Evolutionary conservation across 1,140 invertebrate genomes (phyloP).

Genomic region (Achroia grisella): DNA sequence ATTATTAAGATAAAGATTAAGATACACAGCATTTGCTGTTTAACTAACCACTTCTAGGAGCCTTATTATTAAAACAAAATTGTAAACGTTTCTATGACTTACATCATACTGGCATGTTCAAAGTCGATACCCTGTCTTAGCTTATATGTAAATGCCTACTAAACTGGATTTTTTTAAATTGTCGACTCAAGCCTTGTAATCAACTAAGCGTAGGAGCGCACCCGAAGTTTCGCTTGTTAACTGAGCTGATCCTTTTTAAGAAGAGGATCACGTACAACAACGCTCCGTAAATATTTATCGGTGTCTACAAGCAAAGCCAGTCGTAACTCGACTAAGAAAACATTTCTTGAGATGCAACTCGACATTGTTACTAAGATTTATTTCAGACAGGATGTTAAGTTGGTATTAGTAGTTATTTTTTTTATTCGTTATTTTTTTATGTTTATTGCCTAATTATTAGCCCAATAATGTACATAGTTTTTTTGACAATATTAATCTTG

Average conservation of each 20-base stretch:
- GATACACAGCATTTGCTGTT: too few relatives aligned
- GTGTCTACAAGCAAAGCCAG: neutral
- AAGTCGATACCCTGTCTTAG: too few relatives aligned
- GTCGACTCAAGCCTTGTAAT: constrained; percentile 9
- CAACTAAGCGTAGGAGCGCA: constrained; percentile 12
- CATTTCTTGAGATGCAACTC: constrained; percentile 5
- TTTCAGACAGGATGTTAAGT: constrained; percentile 1
- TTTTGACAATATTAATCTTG: too few relatives aligned
- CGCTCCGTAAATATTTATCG: constrained; percentile 40
- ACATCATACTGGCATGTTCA: too few relatives aligned
- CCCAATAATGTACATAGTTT: too few relatives aligned
- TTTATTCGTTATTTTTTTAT: too few relatives aligned
- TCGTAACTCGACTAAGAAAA: constrained; percentile 11
- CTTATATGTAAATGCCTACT: neutral
- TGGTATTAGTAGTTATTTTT: too few relatives aligned
- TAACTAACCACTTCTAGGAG: too few relatives aligned
- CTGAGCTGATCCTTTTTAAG: constrained; percentile 6
- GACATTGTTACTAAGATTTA: constrained; percentile 5
- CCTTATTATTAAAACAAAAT: too few relatives aligned
- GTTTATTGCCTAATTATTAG: too few relatives aligned
- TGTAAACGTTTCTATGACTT: too few relatives aligned
- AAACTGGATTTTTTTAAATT: constrained; percentile 10
- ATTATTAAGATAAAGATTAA: too few relatives aligned
- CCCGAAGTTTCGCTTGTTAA: neutral
- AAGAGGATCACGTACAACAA: constrained; percentile 23